Evolutionary conservation across 2,888 invertebrate genomes (phyloP), one percentile per base, ranked within the genome.

Genomic region (Carpatolechia fugitivella): DNA sequence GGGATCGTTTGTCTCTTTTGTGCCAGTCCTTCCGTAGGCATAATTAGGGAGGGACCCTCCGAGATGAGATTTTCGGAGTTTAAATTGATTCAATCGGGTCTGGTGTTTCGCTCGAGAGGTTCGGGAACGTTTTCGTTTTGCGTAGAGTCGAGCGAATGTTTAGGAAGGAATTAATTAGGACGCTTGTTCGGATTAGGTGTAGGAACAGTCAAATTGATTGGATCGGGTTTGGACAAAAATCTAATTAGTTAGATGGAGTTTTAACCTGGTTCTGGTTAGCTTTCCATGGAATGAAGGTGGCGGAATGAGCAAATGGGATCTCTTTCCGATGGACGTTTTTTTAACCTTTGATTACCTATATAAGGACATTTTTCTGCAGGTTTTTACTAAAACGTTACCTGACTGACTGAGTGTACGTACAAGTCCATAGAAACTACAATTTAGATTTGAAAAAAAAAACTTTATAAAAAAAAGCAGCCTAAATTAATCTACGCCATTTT

Each of bases 51-150:
- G 78, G 85, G 74, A 80, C 86, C 85, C 82, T 82, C 64, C 69
- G 75, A 82, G 83, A 88, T 85, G 87, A 83, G 86, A 87, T 85
- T 82, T 79, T 84, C 72, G 80, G 79, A 80, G 80, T 84, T 85
- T 84, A 86, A 89, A 89, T 88, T 86, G 87, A 89, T 86, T 88
- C 86, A 84, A 88, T 88, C 85, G 85, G 82, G 78, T 78, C 74
- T 76, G 76, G 81, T 85, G 83, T 83, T 85, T 80, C 81, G 80
- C 76, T 73, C 69, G 76, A 78, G 80, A 81, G 76, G 71, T 62
- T 72, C 61, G 62, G 68, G 35, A 54, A 52, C 53, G 58, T 54
- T 54, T 60, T 60, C 61, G 60, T 60, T 73, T 71, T 71, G 66
- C 62, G 63, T 60, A 65, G 66, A 75, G 71, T 77, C 60, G 59